Evolutionary conservation across 2,888 invertebrate genomes (phyloP).

Genomic region (Acholoe squamosa): DNA sequence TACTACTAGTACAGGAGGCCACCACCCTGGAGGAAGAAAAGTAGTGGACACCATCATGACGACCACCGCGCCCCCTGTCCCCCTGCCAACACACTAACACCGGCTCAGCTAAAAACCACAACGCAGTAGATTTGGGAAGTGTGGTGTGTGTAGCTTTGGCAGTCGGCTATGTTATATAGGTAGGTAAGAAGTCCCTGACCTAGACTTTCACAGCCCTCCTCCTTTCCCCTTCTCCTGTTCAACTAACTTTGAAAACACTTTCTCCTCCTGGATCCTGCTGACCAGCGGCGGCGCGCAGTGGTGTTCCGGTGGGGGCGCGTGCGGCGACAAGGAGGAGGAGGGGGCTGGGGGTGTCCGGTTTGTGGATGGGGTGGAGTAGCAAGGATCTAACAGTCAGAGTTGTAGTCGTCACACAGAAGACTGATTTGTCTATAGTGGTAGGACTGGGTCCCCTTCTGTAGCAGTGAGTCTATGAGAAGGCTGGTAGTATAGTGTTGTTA

Average conservation of each 20-base stretch:
- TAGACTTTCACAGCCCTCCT: background rate
- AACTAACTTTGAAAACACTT: background rate
- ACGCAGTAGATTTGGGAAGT: background rate
- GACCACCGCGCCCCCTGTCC: background rate
- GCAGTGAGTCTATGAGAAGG: too few species aligned
- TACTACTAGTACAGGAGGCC: too few species aligned
- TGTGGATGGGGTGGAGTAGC: background rate
- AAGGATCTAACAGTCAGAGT: background rate
- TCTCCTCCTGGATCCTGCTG: background rate
- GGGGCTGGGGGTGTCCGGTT: background rate
- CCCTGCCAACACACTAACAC: background rate
- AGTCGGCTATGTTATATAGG: too few species aligned
- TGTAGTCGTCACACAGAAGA: background rate
- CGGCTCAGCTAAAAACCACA: background rate
- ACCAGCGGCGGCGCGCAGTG: background rate
- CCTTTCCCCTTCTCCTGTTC: background rate
- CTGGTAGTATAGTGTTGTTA: background rate
- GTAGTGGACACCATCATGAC: background rate
- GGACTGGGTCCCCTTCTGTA: background rate
- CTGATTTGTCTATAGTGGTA: background rate
- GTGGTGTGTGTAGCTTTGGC: background rate
- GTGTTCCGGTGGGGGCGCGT: background rate
- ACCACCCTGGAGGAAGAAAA: background rate
- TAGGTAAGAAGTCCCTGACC: background rate
- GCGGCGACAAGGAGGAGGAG: background rate